Base-by-base conservation (phyloP, 2,797 vertebrate genomes). In the Caiman crocodilus region DNA sequence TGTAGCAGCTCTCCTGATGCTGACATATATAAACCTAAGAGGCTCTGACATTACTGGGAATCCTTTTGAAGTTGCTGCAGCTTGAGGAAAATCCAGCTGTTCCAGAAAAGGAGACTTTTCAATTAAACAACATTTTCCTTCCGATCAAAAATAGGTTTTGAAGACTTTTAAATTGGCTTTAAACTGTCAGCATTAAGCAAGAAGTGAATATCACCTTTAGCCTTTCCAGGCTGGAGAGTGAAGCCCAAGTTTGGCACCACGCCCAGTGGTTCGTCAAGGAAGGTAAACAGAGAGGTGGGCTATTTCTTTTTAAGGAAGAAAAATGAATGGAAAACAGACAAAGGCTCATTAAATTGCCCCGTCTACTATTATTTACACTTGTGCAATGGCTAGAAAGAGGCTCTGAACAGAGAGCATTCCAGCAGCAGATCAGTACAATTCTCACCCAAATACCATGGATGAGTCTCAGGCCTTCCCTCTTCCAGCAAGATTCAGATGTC, bases 131-230 rank as follows among this genome's bases (percentile, higher is more conserved):
- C 93, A 90, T 96, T 95, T 97, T 95, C 75, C 83, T 96, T 96
- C 90, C 90, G 25, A 96, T 97, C 94, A 97, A 95, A 97, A 93
- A 96, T 95, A 91, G 69, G 85, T 85, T 97, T 95, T 86, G 94
- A 96, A 97, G 91, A 93, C 93, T 96, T 97, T 96, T 95, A 96
- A 95, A 97, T 94, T 94, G 95, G 94, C 89, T 85, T 97, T 96
- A 93, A 82, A 28, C 81, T 90, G 77, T 84, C 87, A 84, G 84
- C 92, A 94, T 96, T 97, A 97, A 96, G 93, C 20, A 69, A 89
- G 94, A 90, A 88, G 94, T 87, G 79, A 82, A 95, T 95, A 94
- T 91, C 94, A 94, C 94, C 91, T 96, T 89, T 95, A 94, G 86
- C 92, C 79, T 87, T 88, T 95, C 85, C 90, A 67, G 83, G 60